These are phyloP conservation scores for Clarias magur DNA, from an alignment of 2,113 vertebrate species.

Conservation along the genomic window DNA sequence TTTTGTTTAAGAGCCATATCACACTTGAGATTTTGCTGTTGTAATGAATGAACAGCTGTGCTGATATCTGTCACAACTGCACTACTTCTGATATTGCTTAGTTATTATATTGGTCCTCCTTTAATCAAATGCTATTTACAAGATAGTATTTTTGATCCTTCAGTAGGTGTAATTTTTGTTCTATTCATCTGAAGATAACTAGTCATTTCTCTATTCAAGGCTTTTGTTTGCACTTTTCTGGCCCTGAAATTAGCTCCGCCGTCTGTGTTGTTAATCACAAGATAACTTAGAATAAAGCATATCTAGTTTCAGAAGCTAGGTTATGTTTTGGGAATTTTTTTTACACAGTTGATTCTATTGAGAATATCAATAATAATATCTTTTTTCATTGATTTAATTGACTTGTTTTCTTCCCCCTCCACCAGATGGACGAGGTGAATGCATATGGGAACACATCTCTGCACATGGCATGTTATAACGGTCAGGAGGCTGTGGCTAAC, in stretches of 20 bases:
- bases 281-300: no score
- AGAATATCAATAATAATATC: background rate
- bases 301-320: no score
- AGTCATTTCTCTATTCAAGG: no score
- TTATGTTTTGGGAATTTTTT: no score
- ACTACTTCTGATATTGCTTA: no score
- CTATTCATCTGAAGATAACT: background rate
- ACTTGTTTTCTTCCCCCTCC: background rate
- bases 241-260: no score
- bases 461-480: constrained; percentile 92
- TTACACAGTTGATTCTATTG: background rate
- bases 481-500: constrained; percentile 87
- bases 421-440: constrained; percentile 88
- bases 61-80: no score
- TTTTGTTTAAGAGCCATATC: no score
- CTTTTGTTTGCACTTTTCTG: no score
- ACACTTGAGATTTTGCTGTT: no score
- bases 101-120: background rate
- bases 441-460: constrained; percentile 91
- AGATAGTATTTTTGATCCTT: background rate
- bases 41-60: no score
- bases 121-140: background rate
- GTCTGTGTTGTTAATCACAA: no score
- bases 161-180: background rate
- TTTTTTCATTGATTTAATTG: background rate